Percentiles rank a stretch among this genome's conserved stretches.
These are phyloP conservation scores for Gallinago jamesoni DNA, from an alignment of 2,113 vertebrate genomes.

Conservation along the genomic window DNA sequence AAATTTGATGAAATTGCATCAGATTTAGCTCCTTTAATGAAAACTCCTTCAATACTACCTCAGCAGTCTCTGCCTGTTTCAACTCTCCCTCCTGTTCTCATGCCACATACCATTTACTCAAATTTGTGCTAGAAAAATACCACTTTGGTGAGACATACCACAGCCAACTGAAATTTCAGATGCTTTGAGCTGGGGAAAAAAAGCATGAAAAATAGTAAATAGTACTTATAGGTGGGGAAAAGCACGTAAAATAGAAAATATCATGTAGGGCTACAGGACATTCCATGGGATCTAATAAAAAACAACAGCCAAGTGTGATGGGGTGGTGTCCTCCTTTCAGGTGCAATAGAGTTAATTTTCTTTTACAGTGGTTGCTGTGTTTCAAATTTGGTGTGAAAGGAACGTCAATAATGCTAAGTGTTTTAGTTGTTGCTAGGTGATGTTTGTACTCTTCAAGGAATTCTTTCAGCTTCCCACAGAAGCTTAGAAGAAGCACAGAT, in stretches of 20 bases:
- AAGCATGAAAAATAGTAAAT: neutral
- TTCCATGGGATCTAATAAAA: neutral
- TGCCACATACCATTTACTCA: neutral
- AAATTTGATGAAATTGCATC: neutral
- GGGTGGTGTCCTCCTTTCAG: neutral
- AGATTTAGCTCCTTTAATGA: neutral
- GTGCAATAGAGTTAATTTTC: neutral
- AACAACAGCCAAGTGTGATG: neutral
- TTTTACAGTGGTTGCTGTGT: neutral
- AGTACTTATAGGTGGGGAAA: neutral
- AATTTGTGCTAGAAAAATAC: neutral
- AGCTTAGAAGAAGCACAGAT: neutral
- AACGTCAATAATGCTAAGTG: neutral
- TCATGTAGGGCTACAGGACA: neutral
- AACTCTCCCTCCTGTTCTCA: neutral
- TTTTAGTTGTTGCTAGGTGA: neutral
- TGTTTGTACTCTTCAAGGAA: neutral
- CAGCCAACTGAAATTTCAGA: neutral
- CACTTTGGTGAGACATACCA: neutral
- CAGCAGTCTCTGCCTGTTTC: neutral
- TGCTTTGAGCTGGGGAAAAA: neutral
- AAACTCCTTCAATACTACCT: neutral
- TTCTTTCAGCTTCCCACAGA: neutral
- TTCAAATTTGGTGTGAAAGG: neutral
- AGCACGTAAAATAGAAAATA: neutral